Evolutionary conservation across 2,797 vertebrate genomes (phyloP).

Genomic region (Hemibagrus guttatus): DNA sequence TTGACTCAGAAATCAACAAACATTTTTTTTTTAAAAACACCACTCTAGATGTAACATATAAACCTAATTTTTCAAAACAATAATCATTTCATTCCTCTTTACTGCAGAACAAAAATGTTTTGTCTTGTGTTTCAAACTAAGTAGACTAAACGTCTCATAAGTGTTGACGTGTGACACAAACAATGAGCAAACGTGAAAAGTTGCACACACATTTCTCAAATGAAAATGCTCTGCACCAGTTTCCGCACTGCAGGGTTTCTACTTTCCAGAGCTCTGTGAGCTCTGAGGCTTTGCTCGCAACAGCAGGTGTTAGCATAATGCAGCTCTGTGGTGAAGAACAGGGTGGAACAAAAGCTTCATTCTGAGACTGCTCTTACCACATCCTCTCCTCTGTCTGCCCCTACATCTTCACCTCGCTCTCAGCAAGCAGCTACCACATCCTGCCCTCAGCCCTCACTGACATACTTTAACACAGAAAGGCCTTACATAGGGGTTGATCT

Average conservation of each 20-base stretch:
- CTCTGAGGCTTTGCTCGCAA: slow-evolving; percentile 18
- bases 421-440: slow-evolving; percentile 48
- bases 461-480: neutral
- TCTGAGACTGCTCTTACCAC: slow-evolving; percentile 43
- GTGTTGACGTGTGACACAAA: slow-evolving; percentile 23
- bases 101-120: neutral
- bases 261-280: neutral
- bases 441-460: slow-evolving; percentile 39
- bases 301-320: slow-evolving; percentile 39
- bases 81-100: neutral
- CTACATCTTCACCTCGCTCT: slow-evolving; percentile 9
- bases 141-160: neutral
- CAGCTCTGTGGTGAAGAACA: slow-evolving; percentile 28
- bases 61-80: neutral
- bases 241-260: slow-evolving; percentile 36
- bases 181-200: slow-evolving; percentile 1
- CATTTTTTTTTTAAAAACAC: neutral
- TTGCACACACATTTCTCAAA: slow-evolving; percentile 33
- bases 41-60: neutral
- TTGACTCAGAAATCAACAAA: neutral
- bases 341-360: slow-evolving; percentile 31
- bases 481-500: neutral
- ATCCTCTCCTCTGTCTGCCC: slow-evolving; percentile 42
- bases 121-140: slow-evolving; percentile 1
- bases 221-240: slow-evolving; percentile 55